Conservation (phyloP, 2,888 invertebrate genomes). For the Doris montereyensis region DNA sequence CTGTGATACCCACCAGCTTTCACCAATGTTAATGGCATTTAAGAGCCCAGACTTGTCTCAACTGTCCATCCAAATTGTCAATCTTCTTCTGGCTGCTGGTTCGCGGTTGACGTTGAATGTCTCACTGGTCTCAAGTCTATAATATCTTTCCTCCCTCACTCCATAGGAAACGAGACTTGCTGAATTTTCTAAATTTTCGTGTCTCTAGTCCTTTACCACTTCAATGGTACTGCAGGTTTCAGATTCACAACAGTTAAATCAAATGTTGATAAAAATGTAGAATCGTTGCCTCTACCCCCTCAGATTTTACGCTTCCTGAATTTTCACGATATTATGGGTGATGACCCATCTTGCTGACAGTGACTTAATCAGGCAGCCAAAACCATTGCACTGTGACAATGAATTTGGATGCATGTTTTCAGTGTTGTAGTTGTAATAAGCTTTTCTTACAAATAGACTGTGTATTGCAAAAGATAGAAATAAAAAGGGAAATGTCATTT, state of each 20-base stretch:
- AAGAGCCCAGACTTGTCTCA: slow-evolving; percentile 4
- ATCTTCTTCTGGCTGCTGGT: slow-evolving; percentile 43
- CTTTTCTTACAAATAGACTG: too few species aligned
- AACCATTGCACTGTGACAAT: too few species aligned
- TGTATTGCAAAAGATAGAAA: too few species aligned
- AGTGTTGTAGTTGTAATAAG: too few species aligned
- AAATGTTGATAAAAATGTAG: slow-evolving; percentile 32
- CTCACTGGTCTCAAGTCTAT: slow-evolving; percentile 1
- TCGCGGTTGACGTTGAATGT: neutral
- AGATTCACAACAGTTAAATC: slow-evolving; percentile 21
- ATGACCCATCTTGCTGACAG: too few species aligned
- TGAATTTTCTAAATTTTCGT: too few species aligned
- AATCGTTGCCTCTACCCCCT: slow-evolving; percentile 39
- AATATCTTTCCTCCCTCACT: slow-evolving; percentile 9
- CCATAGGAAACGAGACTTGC: too few species aligned
- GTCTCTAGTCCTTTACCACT: too few species aligned
- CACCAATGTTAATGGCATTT: slow-evolving; percentile 40
- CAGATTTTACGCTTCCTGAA: slow-evolving; percentile 37
- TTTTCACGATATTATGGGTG: slow-evolving; percentile 39
- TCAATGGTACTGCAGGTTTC: too few species aligned
- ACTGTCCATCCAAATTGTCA: slow-evolving; percentile 21
- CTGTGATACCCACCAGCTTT: slow-evolving; percentile 24
- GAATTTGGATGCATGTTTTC: too few species aligned
- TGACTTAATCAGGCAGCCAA: too few species aligned
- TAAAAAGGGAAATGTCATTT: too few species aligned